phyloP scores from a whole-genome alignment of 2,888 invertebrate species.

The Diarsia dahlii region DNA sequence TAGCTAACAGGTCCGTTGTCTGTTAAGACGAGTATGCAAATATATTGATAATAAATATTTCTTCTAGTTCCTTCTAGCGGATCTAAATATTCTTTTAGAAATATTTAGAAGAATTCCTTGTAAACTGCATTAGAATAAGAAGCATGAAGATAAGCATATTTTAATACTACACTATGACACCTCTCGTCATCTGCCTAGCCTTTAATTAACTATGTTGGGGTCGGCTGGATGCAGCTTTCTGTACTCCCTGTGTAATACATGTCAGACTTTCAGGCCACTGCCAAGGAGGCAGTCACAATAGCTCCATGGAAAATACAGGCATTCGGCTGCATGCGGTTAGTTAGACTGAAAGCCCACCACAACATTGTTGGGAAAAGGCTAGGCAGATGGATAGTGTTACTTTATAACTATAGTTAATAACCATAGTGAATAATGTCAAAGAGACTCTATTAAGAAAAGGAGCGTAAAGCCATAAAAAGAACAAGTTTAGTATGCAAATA shows the following conservation, averaged over 20 bases:
- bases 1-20: neutral
- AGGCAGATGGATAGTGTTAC: too few relatives aligned
- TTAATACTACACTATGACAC: too few relatives aligned
- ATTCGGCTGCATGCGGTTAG: too few relatives aligned
- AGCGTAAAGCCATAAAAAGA: constrained; percentile 36
- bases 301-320: too few relatives aligned
- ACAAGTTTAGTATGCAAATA: constrained; percentile 45
- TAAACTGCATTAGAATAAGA: neutral
- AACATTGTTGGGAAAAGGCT: too few relatives aligned
- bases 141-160: neutral
- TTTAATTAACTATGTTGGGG: too few relatives aligned
- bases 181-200: too few relatives aligned
- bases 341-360: too few relatives aligned
- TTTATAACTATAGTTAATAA: neutral
- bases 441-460: constrained; percentile 15
- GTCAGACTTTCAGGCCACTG: too few relatives aligned
- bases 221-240: too few relatives aligned
- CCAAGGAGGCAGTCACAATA: too few relatives aligned
- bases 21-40: constrained; percentile 23
- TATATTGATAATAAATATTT: constrained; percentile 17
- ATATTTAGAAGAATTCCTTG: neutral
- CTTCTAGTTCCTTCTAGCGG: constrained; percentile 24
- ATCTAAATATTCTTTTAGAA: neutral
- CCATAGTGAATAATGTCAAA: constrained; percentile 13
- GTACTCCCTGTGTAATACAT: too few relatives aligned